These are phyloP conservation scores for Phoeniculus purpureus DNA, from an alignment of 2,797 vertebrate species.

Conservation along the genomic window DNA sequence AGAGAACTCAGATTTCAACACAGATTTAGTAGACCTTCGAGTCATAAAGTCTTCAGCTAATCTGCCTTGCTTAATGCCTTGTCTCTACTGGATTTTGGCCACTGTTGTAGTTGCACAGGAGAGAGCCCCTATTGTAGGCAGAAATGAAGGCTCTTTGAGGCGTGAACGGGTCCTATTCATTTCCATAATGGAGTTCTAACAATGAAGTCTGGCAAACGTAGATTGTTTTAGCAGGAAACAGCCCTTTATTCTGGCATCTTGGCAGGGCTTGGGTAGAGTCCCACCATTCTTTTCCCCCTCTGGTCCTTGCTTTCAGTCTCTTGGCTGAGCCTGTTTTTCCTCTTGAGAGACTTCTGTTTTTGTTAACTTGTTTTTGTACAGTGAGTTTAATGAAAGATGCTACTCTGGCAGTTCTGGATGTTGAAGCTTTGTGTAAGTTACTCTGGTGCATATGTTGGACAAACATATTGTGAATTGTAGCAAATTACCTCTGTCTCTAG, in stretches of 20 bases:
- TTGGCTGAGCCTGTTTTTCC: conserved; percentile 22
- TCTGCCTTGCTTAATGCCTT: neutral
- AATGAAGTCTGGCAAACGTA: conserved; percentile 35
- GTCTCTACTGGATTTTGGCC: neutral
- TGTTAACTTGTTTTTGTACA: conserved; percentile 19
- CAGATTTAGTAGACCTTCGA: neutral
- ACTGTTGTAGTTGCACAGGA: neutral
- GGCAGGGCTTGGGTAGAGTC: conserved; percentile 58
- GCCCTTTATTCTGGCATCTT: conserved; percentile 37
- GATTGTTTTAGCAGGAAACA: conserved; percentile 44
- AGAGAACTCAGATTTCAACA: neutral
- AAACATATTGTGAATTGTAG: neutral
- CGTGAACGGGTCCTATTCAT: conserved; percentile 10
- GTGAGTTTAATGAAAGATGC: conserved; percentile 9
- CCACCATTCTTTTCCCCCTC: conserved; percentile 47
- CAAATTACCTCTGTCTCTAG: neutral
- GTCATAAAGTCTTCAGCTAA: neutral
- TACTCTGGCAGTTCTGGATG: neutral
- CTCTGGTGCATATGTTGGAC: neutral
- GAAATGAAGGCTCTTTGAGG: conserved; percentile 15
- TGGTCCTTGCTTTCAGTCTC: conserved; percentile 24
- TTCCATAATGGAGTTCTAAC: conserved; percentile 49
- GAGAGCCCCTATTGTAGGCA: neutral
- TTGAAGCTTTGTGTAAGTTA: neutral
- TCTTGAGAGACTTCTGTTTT: conserved; percentile 29